Evolutionary conservation across 2,113 vertebrate species (phyloP), one percentile per base, ranked within the genome.

Genomic region (Tapirus terrestris): DNA sequence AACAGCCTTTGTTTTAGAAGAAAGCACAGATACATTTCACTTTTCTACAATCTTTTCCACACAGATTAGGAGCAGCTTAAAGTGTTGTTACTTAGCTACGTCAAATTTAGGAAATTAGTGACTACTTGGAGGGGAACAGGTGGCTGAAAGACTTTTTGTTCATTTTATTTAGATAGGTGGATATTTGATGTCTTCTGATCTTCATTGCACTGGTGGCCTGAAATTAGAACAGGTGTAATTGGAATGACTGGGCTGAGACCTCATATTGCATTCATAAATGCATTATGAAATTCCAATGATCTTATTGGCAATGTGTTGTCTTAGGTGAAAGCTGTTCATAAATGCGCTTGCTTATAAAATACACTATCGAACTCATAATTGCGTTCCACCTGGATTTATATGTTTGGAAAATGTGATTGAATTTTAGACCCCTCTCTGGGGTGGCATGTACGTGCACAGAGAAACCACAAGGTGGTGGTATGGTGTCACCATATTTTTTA

Each of bases 401-500:
- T 7, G 87, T 60, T 93, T 94, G 97, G 79, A 89, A 48, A 75
- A 6, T 90, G 81, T 4, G n/a, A 89, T 91, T 23, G 96, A 63
- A 33, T 73, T 83, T 82, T 39, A 91, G 96, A 75, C 53, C 23
- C 45, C 80, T 73, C 33, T 85, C 88, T 1, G 7, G 79, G 84
- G 67, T 21, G n/a, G 43, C 0, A 7, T 93, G 98, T 51, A 85
- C 79, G 91, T 98, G 65, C 99, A 29, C 6, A 7, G 8, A 8
- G 13, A 0, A 31, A 80, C 99, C 99, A 99, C 99, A 99, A 98
- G 99, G 99, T 99, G 99, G 99, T 99, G 99, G 99, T 99, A 97
- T 99, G 99, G 99, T 98, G 99, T 99, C 99, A 98, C 93, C 94
- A 63, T 98, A 97, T 87, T 86, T 60, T 95, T 65, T 36, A 96